phyloP scores from a whole-genome alignment of 2,888 invertebrate genomes.

The Meghimatium bilineatum region DNA sequence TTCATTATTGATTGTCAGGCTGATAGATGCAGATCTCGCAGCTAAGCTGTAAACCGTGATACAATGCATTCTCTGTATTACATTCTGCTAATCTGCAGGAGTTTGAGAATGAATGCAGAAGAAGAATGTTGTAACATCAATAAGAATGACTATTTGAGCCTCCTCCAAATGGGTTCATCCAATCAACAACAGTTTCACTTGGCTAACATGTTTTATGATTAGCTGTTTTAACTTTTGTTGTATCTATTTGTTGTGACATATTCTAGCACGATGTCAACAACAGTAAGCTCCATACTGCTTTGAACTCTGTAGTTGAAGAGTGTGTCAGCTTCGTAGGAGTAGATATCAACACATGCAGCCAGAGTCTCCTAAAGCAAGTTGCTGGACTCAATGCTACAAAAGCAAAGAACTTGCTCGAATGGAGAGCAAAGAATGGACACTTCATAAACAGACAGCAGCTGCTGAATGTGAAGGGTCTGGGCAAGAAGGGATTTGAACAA shows the following conservation, averaged over 20 bases:
- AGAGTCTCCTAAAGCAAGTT: slow-evolving; percentile 87
- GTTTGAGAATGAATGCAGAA: no score
- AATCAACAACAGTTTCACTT: no score
- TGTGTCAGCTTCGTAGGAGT: slow-evolving; percentile 96
- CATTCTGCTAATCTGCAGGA: no score
- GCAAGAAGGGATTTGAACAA: slow-evolving; percentile 89
- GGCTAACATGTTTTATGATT: no score
- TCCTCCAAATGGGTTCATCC: no score
- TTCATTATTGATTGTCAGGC: no score
- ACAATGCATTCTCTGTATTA: no score
- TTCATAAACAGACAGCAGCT: slow-evolving; percentile 87
- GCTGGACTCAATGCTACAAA: slow-evolving; percentile 88
- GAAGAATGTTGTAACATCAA: no score
- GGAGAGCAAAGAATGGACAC: slow-evolving; percentile 84
- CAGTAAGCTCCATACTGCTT: slow-evolving; percentile 83
- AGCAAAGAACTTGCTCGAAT: slow-evolving; percentile 87
- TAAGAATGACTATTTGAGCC: no score
- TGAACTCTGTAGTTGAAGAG: slow-evolving; percentile 90
- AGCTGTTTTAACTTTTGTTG: not conserved
- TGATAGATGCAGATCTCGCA: no score
- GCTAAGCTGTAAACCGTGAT: no score
- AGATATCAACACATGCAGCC: slow-evolving; percentile 91
- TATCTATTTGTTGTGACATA: not conserved
- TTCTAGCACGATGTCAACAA: slow-evolving; percentile 90
- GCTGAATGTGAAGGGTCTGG: slow-evolving; percentile 87